These are phyloP conservation scores for Argyresthia albistria DNA, from an alignment of 2,888 invertebrate species.

Conservation along the genomic window DNA sequence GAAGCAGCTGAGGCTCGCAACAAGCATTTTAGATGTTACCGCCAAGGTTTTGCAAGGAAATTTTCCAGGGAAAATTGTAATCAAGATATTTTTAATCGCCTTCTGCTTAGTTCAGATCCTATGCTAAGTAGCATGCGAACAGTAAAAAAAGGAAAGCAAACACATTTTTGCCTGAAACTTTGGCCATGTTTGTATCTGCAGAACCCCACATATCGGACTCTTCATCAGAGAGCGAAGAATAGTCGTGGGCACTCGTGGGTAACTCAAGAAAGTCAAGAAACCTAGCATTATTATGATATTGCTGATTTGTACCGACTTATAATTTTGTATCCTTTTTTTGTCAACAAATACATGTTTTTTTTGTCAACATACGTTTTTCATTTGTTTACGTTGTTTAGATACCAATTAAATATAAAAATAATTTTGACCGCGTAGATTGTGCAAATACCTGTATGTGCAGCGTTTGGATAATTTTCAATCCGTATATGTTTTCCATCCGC, in stretches of 20 bases:
- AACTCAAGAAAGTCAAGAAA: neutral
- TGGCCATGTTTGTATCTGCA: slow-evolving; percentile 1
- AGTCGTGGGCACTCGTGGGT: neutral
- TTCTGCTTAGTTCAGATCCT: slow-evolving; percentile 13
- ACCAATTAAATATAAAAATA: neutral
- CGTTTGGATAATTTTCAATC: too few relatives aligned
- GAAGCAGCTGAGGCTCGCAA: slow-evolving; percentile 25
- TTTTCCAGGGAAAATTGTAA: slow-evolving; percentile 13
- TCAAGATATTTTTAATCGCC: slow-evolving; percentile 12
- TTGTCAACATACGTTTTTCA: neutral
- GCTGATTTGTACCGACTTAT: neutral
- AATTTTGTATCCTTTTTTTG: neutral
- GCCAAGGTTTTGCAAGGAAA: slow-evolving; percentile 17
- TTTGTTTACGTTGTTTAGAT: neutral
- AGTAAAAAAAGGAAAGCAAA: slow-evolving; percentile 8
- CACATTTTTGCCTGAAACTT: slow-evolving; percentile 6
- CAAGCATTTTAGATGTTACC: slow-evolving; percentile 18
- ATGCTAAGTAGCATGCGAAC: slow-evolving; percentile 6
- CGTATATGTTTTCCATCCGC: too few relatives aligned
- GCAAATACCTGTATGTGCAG: neutral
- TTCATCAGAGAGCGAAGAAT: neutral
- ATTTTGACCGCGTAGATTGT: neutral
- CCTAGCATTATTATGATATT: neutral
- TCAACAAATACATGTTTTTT: neutral
- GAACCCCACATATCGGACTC: neutral